Percentiles rank a stretch among this genome's conserved stretches.
These are phyloP conservation scores for Spatulosminthurus flaviceps DNA, from an alignment of 2,888 invertebrate genomes.

Conservation along the genomic window DNA sequence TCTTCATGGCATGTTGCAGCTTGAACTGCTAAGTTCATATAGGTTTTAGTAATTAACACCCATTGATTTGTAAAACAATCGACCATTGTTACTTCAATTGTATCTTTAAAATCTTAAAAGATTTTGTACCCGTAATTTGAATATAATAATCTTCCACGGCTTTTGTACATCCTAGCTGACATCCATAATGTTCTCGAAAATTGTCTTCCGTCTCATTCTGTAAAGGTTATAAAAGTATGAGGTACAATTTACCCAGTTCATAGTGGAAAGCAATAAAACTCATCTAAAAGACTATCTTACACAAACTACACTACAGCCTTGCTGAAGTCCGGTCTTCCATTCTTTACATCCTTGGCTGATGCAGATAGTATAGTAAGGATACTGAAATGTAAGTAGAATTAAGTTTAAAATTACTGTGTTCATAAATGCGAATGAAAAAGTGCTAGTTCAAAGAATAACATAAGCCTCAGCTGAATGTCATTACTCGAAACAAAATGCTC, in stretches of 20 bases:
- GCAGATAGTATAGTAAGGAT: conserved; percentile 53
- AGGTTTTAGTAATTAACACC: neutral
- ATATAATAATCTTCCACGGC: conserved; percentile 60
- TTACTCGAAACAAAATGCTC: too few relatives aligned
- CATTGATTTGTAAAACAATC: conserved; percentile 6
- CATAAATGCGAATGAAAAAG: too few relatives aligned
- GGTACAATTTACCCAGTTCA: neutral
- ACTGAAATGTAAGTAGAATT: conserved; percentile 46
- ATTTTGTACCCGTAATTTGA: conserved; percentile 51
- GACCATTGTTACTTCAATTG: neutral
- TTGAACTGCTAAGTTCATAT: too few relatives aligned
- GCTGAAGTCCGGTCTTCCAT: conserved; percentile 59
- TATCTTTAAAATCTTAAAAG: neutral
- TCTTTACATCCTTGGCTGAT: conserved; percentile 58
- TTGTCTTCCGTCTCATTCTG: conserved; percentile 58
- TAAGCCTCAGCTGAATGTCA: too few relatives aligned
- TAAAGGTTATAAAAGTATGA: neutral
- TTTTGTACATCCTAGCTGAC: conserved; percentile 61
- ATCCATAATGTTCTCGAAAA: conserved; percentile 58
- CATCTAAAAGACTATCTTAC: conserved; percentile 51
- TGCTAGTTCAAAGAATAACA: too few relatives aligned
- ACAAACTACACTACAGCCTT: conserved; percentile 57
- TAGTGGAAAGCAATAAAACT: neutral
- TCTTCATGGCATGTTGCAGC: too few relatives aligned
- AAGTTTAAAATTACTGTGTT: too few relatives aligned